phyloP scores from a whole-genome alignment of 2,797 vertebrate genomes.

The Acipenser ruthenus region DNA sequence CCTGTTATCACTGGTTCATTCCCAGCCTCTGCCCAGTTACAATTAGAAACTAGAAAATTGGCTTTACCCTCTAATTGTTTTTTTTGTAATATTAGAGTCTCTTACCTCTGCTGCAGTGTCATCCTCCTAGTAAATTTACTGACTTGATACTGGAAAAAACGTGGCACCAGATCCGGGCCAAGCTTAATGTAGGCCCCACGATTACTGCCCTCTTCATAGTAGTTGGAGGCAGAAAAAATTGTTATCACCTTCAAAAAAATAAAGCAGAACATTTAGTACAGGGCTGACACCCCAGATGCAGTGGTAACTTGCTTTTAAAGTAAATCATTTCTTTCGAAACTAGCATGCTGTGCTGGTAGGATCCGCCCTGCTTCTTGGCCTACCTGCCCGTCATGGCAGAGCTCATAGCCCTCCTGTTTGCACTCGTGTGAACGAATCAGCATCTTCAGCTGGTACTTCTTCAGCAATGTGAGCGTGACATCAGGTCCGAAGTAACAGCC shows the following conservation, averaged over 20 bases:
- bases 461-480: constrained; percentile 67
- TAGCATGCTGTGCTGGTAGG: too few species aligned
- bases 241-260: constrained; percentile 74
- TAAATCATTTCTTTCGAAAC: too few species aligned
- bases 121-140: constrained; percentile 62
- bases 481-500: constrained; percentile 95
- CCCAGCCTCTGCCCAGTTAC: too few species aligned
- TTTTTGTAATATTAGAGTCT: too few species aligned
- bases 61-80: too few species aligned
- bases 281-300: too few species aligned
- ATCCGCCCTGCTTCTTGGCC: constrained; percentile 5
- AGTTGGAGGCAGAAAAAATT: constrained; percentile 97
- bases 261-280: too few species aligned
- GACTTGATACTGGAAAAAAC: constrained; percentile 87
- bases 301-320: too few species aligned
- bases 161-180: constrained; percentile 62
- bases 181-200: constrained; percentile 87
- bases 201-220: constrained; percentile 93
- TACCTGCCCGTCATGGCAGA: constrained; percentile 82
- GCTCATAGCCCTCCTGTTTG: constrained; percentile 87
- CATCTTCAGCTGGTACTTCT: constrained; percentile 72
- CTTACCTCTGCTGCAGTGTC: constrained; percentile 76
- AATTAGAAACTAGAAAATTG: too few species aligned
- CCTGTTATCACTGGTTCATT: too few species aligned
- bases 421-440: constrained; percentile 93